These are phyloP conservation scores for Andrena flavipes DNA, from an alignment of 2,888 invertebrate genomes.

Conservation along the genomic window DNA sequence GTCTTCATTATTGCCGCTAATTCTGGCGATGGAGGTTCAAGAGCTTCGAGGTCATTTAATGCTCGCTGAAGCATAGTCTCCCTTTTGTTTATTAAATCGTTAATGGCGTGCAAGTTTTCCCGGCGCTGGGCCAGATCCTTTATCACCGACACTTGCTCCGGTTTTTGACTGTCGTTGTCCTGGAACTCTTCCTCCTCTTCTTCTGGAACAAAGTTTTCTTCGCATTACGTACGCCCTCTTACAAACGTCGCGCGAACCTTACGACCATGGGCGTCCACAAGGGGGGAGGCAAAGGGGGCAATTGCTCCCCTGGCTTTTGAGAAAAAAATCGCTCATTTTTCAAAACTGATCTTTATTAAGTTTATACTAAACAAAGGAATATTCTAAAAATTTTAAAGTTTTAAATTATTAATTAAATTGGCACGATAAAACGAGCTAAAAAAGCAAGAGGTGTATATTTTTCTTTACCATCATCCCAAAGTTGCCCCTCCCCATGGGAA, in stretches of 20 bases:
- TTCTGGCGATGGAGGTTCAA: constrained; percentile 86
- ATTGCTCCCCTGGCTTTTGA: too few species aligned
- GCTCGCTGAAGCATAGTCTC: constrained; percentile 93
- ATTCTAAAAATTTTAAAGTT: too few species aligned
- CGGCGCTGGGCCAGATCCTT: constrained; percentile 92
- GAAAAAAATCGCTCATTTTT: too few species aligned
- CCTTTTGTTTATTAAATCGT: constrained; percentile 95
- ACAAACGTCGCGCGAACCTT: neutral
- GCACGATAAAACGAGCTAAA: too few species aligned
- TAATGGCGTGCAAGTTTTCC: constrained; percentile 96
- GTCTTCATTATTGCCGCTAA: constrained; percentile 92
- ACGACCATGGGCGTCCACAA: too few species aligned
- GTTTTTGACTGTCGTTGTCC: constrained; percentile 83
- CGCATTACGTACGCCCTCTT: constrained; percentile 33
- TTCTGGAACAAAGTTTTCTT: constrained; percentile 78
- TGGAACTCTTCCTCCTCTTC: constrained; percentile 85
- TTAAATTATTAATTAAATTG: too few species aligned
- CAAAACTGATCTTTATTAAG: too few species aligned
- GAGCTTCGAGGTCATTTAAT: constrained; percentile 91
- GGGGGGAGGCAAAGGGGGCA: too few species aligned
- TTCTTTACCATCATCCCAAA: too few species aligned
- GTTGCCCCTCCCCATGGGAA: too few species aligned
- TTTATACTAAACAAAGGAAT: too few species aligned
- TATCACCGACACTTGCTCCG: constrained; percentile 88
- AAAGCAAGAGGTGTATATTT: too few species aligned